Base-by-base conservation (phyloP, 92 coral and sea anemone genomes). In the Phenganax marumi region DNA sequence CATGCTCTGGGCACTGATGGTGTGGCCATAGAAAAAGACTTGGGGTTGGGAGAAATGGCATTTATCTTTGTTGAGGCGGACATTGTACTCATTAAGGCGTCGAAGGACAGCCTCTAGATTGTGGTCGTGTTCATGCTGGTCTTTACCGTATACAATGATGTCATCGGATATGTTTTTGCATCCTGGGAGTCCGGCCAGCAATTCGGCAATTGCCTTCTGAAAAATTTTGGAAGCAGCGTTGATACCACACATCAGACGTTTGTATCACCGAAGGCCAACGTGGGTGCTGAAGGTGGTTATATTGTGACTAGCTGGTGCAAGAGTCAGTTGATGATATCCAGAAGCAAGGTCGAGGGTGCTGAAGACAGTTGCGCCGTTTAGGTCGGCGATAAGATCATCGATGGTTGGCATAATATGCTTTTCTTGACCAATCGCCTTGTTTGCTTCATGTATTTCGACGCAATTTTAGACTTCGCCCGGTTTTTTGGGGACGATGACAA, bases 361-460 rank as follows among this genome's bases (percentile, higher is more conserved):
- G 58, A 84, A 84, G 6, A 22, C 47, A 8, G 73, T 61, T 24
- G 85, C 87, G 0, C 88, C 86, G 26, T 87, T 90, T 73, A 90
- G 72, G 70, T 90, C 89, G 14, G 84, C 82, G 12, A 57, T 83
- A 2, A 85, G 85, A 10, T 90, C 93, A 50, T 90, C 93, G 7
- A 89, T 11, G 13, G 90, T 90, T 50, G 92, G 90, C 87, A 87
- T 87, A 14, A 81, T 58, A 50, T 87, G 87, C 76, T 88, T 88
- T 56, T 84, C 91, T 69, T 84, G n/a, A 26, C 82, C 73, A 5
- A 91, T 80, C 18, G 89, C 89, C 49, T 79, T 78, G 68, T 91
- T 91, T 21, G 93, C 90, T 72, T 90, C 93, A 68, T 88, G 89
- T 91, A 89, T 86, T 81, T 89, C 91, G 69, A 91, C 92, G 25